Evolutionary conservation across 1,140 invertebrate genomes (phyloP), one percentile per base, ranked within the genome.

Genomic region (Drepana arcuata): DNA sequence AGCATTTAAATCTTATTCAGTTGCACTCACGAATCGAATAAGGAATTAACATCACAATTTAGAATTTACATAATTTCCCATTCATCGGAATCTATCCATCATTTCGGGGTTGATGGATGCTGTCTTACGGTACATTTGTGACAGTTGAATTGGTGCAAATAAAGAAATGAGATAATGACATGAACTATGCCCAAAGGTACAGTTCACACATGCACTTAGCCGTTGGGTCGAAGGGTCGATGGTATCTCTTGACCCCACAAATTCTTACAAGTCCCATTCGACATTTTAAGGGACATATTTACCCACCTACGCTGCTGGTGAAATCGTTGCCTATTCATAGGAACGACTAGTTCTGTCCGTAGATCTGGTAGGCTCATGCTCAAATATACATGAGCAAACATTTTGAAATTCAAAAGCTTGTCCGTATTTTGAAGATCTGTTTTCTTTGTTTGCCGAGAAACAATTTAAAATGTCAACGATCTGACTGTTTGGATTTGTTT

Each of bases 21-120:
- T 54, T 66, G 60, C 57, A 58, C 14, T 54, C 53, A 61, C 43
- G 38, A 65, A 53, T 53, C 50, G 48, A 66, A 77, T 67, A 34
- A 53, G 23, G 50, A 45, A 78, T 80, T 80, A 67, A 62, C 75
- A 80, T 80, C 55, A 68, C 64, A 64, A 77, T 73, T 54, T 52
- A 34, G 34, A 28, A 81, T 78, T 75, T 66, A 32, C 65, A 78
- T 78, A 74, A 59, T 66, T 71, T 47, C 48, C 48, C 56, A 77
- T 80, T 73, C 61, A 75, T 71, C 39, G 42, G 40, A 47, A 48
- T 36, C 57, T 34, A 79, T 80, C 63, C 58, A 69, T 78, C 75
- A 80, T 55, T 41, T 35, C 42, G 29, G 31, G 48, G 50, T 36
- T 60, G 64, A 75, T 63, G 61, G 52, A 65, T 61, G 52, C 41